A percentile compares a stretch with the other conserved stretches of the same genome.
Conservation (phyloP, 2,888 invertebrate genomes). For the Aethes cnicana region DNA sequence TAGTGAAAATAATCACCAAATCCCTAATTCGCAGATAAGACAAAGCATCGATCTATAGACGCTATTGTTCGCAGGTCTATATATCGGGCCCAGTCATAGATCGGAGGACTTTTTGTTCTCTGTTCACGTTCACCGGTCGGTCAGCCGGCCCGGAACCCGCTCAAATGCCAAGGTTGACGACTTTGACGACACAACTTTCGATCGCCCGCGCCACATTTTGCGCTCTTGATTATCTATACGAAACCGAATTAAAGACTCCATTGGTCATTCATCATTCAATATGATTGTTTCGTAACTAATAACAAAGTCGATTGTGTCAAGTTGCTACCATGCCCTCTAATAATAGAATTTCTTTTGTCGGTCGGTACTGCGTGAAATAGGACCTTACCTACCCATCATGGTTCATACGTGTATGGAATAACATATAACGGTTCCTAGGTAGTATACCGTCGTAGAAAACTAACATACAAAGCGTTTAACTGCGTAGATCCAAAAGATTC, state of each 20-base stretch:
- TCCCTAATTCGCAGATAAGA: no score
- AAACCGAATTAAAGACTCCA: neutral
- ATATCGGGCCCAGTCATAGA: slow-evolving; percentile 18
- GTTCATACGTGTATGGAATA: slow-evolving; percentile 26
- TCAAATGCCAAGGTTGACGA: slow-evolving; percentile 82
- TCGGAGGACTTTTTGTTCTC: slow-evolving; percentile 47
- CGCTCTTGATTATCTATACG: slow-evolving; percentile 51
- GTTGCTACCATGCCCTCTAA: neutral
- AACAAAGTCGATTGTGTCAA: neutral
- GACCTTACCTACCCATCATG: slow-evolving; percentile 19
- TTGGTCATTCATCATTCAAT: neutral
- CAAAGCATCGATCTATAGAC: no score
- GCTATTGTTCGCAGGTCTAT: no score
- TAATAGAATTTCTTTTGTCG: slow-evolving; percentile 11
- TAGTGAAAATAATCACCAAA: neutral
- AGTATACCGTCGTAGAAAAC: neutral
- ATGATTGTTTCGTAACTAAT: neutral
- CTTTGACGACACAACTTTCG: slow-evolving; percentile 81
- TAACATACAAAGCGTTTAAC: slow-evolving; percentile 1
- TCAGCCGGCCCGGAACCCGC: slow-evolving; percentile 73
- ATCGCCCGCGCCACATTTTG: slow-evolving; percentile 76
- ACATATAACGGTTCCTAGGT: slow-evolving; percentile 7
- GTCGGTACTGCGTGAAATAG: slow-evolving; percentile 19
- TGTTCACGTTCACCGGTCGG: slow-evolving; percentile 53
- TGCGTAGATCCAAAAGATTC: neutral